Conservation (phyloP, 2,888 invertebrate genomes). For the Gryllus longicercus region DNA sequence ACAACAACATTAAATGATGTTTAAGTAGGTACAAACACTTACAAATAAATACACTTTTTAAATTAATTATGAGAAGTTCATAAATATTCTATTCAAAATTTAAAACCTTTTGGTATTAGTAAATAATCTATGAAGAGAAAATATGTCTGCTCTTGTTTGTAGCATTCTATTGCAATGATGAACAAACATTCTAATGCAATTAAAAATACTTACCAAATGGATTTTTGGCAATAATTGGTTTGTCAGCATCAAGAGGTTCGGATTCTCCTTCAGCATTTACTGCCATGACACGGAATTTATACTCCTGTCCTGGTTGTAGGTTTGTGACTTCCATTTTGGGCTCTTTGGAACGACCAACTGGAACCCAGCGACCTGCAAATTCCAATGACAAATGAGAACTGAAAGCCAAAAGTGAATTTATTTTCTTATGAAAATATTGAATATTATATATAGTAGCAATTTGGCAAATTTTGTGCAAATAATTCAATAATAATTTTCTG, state of each 20-base stretch:
- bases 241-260: conserved; percentile 86
- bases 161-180: not conserved
- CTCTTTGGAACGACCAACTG: conserved; percentile 74
- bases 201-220: conserved; percentile 72
- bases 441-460: not conserved
- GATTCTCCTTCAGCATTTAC: conserved; percentile 96
- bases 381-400: not conserved
- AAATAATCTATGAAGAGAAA: no score
- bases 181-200: not conserved
- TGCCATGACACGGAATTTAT: conserved; percentile 96
- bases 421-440: not conserved
- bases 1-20: no score
- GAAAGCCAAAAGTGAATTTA: not conserved
- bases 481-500: not conserved
- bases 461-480: not conserved
- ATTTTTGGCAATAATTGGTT: conserved; percentile 94
- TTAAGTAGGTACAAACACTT: no score
- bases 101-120: no score
- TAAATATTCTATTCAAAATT: no score
- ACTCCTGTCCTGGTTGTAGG: conserved; percentile 93
- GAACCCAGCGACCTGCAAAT: conserved; percentile 56
- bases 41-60: no score
- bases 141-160: no score
- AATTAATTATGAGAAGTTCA: no score
- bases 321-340: conserved; percentile 86